phyloP scores from a whole-genome alignment of 2,797 vertebrate species.

The Phalloptychus januarius region DNA sequence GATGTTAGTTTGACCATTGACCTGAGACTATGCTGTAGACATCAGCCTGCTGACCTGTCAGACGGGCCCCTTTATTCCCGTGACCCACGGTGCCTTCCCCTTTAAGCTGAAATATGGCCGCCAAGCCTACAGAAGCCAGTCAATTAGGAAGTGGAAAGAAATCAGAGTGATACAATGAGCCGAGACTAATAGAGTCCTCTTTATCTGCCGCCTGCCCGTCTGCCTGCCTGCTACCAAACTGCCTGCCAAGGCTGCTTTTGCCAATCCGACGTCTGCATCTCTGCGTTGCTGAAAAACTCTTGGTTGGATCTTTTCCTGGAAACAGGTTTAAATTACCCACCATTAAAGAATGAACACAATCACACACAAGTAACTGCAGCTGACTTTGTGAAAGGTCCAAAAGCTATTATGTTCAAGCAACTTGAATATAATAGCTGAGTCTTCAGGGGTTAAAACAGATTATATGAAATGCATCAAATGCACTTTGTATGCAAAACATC shows the following conservation, averaged over 20 bases:
- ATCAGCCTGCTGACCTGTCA: slow-evolving; percentile 85
- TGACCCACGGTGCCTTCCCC: slow-evolving; percentile 86
- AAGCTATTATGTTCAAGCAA: too few relatives aligned
- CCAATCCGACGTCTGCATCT: slow-evolving; percentile 21
- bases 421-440: not conserved
- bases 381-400: too few relatives aligned
- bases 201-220: slow-evolving; percentile 83
- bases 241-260: slow-evolving; percentile 36
- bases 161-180: slow-evolving; percentile 86
- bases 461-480: not conserved
- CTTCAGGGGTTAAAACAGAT: not conserved
- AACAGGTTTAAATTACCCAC: slow-evolving; percentile 3
- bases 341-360: slow-evolving; percentile 10
- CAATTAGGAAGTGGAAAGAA: slow-evolving; percentile 83
- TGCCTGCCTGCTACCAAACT: slow-evolving; percentile 71
- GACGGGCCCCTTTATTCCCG: slow-evolving; percentile 87
- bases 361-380: too few relatives aligned
- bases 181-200: slow-evolving; percentile 90
- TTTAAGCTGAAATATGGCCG: slow-evolving; percentile 88
- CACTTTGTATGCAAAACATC: not conserved
- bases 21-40: slow-evolving; percentile 71
- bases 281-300: not conserved
- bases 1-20: slow-evolving; percentile 83
- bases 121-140: slow-evolving; percentile 75
- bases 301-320: slow-evolving; percentile 16